Conservation (phyloP, 2,797 vertebrate species). For the Amblyraja radiata region DNA sequence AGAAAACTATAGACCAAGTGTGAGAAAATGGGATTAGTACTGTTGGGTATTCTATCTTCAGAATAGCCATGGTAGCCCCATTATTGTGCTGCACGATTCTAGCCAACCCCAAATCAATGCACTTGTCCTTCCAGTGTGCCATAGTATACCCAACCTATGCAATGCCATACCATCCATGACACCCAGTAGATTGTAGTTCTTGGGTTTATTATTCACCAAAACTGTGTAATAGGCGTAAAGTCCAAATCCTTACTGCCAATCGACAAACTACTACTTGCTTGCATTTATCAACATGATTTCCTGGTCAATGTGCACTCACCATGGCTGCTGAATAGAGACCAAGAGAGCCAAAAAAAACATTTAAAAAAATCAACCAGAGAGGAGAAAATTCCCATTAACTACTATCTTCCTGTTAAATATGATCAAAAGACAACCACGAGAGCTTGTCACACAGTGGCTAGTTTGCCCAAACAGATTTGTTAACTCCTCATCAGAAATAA, state of each 20-base stretch:
- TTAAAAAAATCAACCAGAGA: background rate
- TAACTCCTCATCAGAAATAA: background rate
- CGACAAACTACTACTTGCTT: background rate
- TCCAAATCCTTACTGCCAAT: background rate
- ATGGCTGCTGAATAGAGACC: background rate
- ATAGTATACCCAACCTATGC: background rate
- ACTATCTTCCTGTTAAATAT: background rate
- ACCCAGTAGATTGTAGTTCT: background rate
- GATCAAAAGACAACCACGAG: background rate
- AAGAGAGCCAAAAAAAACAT: no score
- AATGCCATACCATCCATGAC: background rate
- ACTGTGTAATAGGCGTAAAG: background rate
- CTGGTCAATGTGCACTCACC: background rate
- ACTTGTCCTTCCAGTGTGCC: background rate
- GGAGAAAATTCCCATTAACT: background rate
- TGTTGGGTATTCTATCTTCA: no score
- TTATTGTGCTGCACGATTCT: no score
- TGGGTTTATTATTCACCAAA: background rate
- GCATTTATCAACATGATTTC: no score
- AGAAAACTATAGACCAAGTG: no score
- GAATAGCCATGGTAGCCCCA: no score
- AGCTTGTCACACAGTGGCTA: background rate
- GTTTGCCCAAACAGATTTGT: background rate
- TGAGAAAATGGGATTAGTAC: no score
- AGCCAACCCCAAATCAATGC: background rate